Conservation (phyloP, 2,888 invertebrate genomes). For the Isoperla grammatica region DNA sequence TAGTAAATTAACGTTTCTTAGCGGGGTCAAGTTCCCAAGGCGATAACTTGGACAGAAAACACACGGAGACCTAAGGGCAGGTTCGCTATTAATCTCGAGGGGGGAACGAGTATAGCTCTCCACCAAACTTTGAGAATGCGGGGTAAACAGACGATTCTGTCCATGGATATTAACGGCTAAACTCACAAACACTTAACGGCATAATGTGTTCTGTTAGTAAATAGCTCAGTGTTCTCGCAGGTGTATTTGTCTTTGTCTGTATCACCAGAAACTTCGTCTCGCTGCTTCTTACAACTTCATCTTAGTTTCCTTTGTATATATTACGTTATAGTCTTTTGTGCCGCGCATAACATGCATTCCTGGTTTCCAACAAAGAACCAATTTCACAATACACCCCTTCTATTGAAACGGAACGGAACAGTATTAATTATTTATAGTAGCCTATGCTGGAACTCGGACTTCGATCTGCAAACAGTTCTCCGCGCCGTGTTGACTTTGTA, state of each 20-base stretch:
- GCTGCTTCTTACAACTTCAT: slow-evolving; percentile 24
- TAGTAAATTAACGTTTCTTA: slow-evolving; percentile 16
- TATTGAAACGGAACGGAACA: slow-evolving; percentile 17
- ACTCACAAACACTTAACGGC: no score
- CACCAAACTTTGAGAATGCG: slow-evolving; percentile 19
- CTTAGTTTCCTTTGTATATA: slow-evolving; percentile 26
- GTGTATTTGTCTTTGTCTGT: neutral
- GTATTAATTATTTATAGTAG: slow-evolving; percentile 26
- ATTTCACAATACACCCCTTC: slow-evolving; percentile 22
- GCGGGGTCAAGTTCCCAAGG: slow-evolving; percentile 11
- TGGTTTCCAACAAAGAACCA: slow-evolving; percentile 19
- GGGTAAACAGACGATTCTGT: slow-evolving; percentile 13
- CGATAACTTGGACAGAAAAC: slow-evolving; percentile 14
- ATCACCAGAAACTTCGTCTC: slow-evolving; percentile 17
- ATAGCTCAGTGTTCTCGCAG: neutral
- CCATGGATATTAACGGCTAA: no score
- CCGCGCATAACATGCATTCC: slow-evolving; percentile 27
- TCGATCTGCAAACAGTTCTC: slow-evolving; percentile 10
- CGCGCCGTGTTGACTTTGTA: slow-evolving; percentile 9
- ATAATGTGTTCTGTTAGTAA: no score
- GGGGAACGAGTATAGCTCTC: neutral
- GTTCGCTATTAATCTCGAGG: neutral
- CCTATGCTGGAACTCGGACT: neutral
- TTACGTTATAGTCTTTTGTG: slow-evolving; percentile 28
- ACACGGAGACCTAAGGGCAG: slow-evolving; percentile 4